These are phyloP conservation scores for Melanotaenia trifasciata DNA, from an alignment of 2,797 vertebrate genomes.

Conservation along the genomic window DNA sequence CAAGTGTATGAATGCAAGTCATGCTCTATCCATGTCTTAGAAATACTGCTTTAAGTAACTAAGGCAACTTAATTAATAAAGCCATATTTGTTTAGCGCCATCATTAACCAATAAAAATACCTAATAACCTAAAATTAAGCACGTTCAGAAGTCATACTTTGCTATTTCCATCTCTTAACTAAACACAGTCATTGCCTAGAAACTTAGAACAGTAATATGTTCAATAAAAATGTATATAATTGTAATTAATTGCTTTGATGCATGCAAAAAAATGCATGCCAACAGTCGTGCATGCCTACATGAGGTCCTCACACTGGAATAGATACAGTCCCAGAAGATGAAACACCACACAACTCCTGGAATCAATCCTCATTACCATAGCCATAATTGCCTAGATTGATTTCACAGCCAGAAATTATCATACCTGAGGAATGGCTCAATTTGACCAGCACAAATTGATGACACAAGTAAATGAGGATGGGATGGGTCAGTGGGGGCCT, in stretches of 20 bases:
- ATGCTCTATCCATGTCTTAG: conserved; percentile 32
- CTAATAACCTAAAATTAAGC: conserved; percentile 31
- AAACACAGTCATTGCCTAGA: conserved; percentile 1
- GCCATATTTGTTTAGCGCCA: conserved; percentile 31
- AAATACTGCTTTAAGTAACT: conserved; percentile 41
- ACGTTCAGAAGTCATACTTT: conserved; percentile 25
- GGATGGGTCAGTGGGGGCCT: conserved; percentile 36
- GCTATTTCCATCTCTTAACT: conserved; percentile 17
- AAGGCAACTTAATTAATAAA: conserved; percentile 36
- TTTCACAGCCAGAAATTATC: conserved; percentile 70
- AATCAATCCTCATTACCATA: conserved; percentile 78
- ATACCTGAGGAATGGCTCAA: conserved; percentile 74
- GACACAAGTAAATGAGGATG: conserved; percentile 40
- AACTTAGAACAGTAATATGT: conserved; percentile 8
- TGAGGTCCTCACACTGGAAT: conserved; percentile 35
- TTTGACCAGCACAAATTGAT: conserved; percentile 71
- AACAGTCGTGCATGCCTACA: background rate
- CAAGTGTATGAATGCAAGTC: conserved; percentile 33
- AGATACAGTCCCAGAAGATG: conserved; percentile 54
- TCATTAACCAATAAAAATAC: conserved; percentile 44
- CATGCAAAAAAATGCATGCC: conserved; percentile 9
- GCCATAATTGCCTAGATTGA: conserved; percentile 79
- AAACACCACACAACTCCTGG: conserved; percentile 45
- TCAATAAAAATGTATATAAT: conserved; percentile 4
- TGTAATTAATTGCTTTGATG: background rate